phyloP scores from a whole-genome alignment of 2,888 invertebrate species.

The Philaethria dido region DNA sequence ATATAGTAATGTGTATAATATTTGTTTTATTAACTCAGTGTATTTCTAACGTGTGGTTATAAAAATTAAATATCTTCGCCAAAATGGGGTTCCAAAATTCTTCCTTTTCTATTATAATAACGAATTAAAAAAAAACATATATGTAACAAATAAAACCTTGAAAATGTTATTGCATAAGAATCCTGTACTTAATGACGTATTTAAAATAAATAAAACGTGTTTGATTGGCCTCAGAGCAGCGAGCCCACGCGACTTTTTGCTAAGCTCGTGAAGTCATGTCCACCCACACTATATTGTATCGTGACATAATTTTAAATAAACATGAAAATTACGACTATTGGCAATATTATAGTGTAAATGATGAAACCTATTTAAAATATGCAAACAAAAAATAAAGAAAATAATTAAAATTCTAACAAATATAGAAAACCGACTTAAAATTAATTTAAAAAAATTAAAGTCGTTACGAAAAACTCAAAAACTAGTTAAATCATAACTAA shows the following conservation, averaged over 20 bases:
- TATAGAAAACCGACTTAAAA: too few relatives aligned
- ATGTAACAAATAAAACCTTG: background rate
- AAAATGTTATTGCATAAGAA: slow-evolving; percentile 13
- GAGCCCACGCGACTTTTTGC: slow-evolving; percentile 41
- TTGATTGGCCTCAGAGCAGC: slow-evolving; percentile 32
- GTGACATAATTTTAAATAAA: slow-evolving; percentile 40
- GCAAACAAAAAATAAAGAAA: background rate
- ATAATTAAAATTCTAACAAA: too few relatives aligned
- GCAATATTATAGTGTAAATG: slow-evolving; percentile 16
- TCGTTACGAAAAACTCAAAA: too few relatives aligned
- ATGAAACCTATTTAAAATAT: background rate
- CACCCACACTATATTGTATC: slow-evolving; percentile 35
- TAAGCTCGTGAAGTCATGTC: slow-evolving; percentile 39
- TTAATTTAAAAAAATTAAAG: too few relatives aligned
- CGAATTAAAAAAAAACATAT: background rate
- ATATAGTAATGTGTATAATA: too few relatives aligned
- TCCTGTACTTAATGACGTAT: slow-evolving; percentile 19
- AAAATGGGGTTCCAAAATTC: too few relatives aligned
- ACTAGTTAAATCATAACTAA: too few relatives aligned
- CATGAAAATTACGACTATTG: slow-evolving; percentile 23
- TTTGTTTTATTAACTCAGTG: too few relatives aligned
- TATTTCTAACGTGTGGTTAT: too few relatives aligned
- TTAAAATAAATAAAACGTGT: slow-evolving; percentile 21
- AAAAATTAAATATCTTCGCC: too few relatives aligned
- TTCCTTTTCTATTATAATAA: too few relatives aligned